Evolutionary conservation across 2,113 vertebrate species (phyloP).

Genomic region (Oriolus oriolus): DNA sequence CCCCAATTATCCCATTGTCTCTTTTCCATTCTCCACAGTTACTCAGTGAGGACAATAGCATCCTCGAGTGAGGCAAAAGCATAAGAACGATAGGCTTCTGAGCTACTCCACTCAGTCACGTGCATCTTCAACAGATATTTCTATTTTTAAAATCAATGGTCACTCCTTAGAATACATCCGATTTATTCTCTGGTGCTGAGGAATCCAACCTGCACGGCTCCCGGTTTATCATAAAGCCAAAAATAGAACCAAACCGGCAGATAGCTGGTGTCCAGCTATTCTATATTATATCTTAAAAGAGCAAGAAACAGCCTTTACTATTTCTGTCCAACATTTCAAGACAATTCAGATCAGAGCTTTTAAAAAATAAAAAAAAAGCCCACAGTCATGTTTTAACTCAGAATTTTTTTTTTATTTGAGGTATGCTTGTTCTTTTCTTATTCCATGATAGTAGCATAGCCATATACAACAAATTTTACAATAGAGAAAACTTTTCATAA

Average conservation of each 20-base stretch:
- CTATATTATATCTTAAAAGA: constrained; percentile 1
- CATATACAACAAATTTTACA: constrained; percentile 87
- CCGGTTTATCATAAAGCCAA: background rate
- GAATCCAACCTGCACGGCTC: constrained; percentile 8
- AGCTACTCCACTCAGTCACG: constrained; percentile 3
- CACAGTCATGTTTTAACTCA: constrained; percentile 74
- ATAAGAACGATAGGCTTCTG: background rate
- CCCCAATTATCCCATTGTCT: constrained; percentile 26
- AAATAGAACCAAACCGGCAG: constrained; percentile 17
- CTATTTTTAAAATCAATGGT: constrained; percentile 47
- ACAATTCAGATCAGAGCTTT: background rate
- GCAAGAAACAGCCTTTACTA: constrained; percentile 2
- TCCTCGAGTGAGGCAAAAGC: background rate
- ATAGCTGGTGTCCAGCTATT: background rate
- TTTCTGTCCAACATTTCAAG: constrained; percentile 39
- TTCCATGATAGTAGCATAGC: constrained; percentile 85
- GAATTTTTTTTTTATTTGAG: constrained; percentile 84
- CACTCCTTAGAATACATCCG: background rate
- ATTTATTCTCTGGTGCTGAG: background rate
- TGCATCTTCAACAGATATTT: constrained; percentile 22
- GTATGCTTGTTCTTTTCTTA: constrained; percentile 84
- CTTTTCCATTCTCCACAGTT: background rate
- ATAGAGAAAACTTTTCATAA: constrained; percentile 87
- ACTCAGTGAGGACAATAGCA: constrained; percentile 56
- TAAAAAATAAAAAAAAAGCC: constrained; percentile 53